Percentiles rank a stretch among this genome's conserved stretches.
Evolutionary conservation across 2,888 invertebrate genomes (phyloP).

Genomic region (Phaedon cochleariae): DNA sequence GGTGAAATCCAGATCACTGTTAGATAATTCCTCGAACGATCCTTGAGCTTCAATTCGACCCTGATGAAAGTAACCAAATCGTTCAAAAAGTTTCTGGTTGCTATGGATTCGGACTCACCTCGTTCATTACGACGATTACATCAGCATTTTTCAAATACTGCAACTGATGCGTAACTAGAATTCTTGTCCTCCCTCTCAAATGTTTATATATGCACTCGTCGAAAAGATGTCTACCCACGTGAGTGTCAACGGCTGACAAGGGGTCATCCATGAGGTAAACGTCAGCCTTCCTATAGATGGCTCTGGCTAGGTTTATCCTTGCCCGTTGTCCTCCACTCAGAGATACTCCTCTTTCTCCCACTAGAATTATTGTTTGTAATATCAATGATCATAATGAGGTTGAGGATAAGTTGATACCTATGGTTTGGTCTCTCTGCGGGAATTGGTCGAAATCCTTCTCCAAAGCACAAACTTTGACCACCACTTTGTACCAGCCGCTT

Average conservation of each 20-base stretch:
- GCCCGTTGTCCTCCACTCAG: conserved; percentile 38
- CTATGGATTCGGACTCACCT: no score
- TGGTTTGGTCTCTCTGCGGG: conserved; percentile 79
- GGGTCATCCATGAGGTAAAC: conserved; percentile 90
- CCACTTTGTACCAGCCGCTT: conserved; percentile 70
- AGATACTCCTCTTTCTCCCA: conserved; percentile 71
- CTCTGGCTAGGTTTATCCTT: conserved; percentile 67
- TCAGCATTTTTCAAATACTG: conserved; percentile 70
- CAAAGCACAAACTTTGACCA: conserved; percentile 74
- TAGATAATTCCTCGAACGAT: conserved; percentile 59
- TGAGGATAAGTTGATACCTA: no score
- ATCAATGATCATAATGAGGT: no score
- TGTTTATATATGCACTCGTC: conserved; percentile 75
- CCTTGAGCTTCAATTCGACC: conserved; percentile 61
- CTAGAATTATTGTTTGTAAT: no score
- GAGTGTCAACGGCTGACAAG: conserved; percentile 85
- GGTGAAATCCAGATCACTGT: conserved; percentile 32
- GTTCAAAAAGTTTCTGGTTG: background rate
- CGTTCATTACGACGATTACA: conserved; percentile 69
- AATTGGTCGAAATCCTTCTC: conserved; percentile 76
- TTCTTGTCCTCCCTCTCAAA: conserved; percentile 71
- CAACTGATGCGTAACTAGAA: conserved; percentile 78
- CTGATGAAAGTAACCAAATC: no score
- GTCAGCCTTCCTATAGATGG: conserved; percentile 82
- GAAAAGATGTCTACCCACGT: conserved; percentile 85